These are phyloP conservation scores for Crotalus tigris DNA, from an alignment of 2,113 vertebrate species.

Conservation along the genomic window DNA sequence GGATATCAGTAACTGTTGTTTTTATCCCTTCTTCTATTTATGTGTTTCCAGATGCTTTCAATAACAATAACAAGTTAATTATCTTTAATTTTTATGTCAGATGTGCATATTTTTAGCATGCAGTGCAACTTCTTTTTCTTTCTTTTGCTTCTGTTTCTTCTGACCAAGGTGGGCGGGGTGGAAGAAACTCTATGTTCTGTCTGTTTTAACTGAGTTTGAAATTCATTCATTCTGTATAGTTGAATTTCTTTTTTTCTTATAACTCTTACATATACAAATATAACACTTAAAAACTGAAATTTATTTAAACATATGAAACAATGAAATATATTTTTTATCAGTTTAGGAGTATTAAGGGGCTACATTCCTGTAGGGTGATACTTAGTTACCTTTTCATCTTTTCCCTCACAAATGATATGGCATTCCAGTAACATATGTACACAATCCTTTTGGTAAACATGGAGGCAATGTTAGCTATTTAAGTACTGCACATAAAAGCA, in stretches of 20 bases:
- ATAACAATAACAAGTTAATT: not conserved
- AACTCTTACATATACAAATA: not conserved
- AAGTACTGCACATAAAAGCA: not conserved
- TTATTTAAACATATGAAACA: not conserved
- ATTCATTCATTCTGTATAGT: too few species aligned
- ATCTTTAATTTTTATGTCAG: not conserved
- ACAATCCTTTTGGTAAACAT: constrained; percentile 1
- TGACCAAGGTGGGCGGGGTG: not conserved
- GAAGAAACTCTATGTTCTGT: too few species aligned
- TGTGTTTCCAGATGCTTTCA: not conserved
- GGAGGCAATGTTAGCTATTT: not conserved
- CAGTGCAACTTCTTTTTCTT: not conserved
- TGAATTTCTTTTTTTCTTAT: too few species aligned
- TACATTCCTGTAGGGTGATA: not conserved
- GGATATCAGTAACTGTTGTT: not conserved
- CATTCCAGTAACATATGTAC: not conserved
- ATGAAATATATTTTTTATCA: not conserved
- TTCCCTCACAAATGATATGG: not conserved
- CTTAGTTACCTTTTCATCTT: not conserved
- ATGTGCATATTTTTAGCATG: not conserved
- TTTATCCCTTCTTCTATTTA: not conserved
- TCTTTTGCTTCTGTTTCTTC: not conserved
- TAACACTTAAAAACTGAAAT: not conserved
- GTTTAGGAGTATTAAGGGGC: not conserved
- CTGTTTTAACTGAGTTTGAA: too few species aligned